Conservation (phyloP, 2,113 vertebrate species). For the Petromus typicus region DNA sequence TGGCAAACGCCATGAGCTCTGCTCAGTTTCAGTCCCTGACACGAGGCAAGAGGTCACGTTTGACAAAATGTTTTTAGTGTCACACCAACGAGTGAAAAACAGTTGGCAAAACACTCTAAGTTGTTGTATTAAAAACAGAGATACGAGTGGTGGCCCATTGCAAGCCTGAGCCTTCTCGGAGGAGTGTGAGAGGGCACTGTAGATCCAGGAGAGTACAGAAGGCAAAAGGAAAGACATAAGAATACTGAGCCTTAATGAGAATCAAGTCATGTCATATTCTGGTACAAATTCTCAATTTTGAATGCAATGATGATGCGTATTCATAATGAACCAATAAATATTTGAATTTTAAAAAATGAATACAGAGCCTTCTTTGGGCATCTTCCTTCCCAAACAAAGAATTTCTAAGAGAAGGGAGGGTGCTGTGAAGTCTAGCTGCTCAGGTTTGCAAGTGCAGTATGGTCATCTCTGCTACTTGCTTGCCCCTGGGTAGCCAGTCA, state of each 20-base stretch:
- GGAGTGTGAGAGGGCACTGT: neutral
- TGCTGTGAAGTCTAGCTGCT: neutral
- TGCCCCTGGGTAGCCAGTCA: neutral
- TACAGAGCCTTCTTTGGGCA: neutral
- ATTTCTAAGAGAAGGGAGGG: neutral
- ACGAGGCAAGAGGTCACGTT: constrained; percentile 36
- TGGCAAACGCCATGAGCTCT: constrained; percentile 33
- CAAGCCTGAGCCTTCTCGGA: constrained; percentile 9
- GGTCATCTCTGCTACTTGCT: fast-evolving
- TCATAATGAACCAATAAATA: too few species aligned
- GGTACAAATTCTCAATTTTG: too few species aligned
- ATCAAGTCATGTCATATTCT: too few species aligned
- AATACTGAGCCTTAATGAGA: too few species aligned
- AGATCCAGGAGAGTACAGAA: neutral
- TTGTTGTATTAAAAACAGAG: neutral
- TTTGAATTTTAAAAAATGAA: too few species aligned
- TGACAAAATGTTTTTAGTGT: neutral
- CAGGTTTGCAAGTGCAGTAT: fast-evolving
- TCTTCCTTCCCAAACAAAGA: neutral
- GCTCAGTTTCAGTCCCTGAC: constrained; percentile 4
- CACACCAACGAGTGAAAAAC: neutral
- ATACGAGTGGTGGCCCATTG: neutral
- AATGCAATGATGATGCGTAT: too few species aligned
- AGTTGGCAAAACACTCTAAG: neutral
- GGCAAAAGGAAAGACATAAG: neutral